A percentile compares a stretch with the other conserved stretches of the same genome.
These are phyloP conservation scores for Trichoplax adhaerens DNA, from an alignment of 37 sponge, comb jelly and placozoan species.

Conservation along the genomic window DNA sequence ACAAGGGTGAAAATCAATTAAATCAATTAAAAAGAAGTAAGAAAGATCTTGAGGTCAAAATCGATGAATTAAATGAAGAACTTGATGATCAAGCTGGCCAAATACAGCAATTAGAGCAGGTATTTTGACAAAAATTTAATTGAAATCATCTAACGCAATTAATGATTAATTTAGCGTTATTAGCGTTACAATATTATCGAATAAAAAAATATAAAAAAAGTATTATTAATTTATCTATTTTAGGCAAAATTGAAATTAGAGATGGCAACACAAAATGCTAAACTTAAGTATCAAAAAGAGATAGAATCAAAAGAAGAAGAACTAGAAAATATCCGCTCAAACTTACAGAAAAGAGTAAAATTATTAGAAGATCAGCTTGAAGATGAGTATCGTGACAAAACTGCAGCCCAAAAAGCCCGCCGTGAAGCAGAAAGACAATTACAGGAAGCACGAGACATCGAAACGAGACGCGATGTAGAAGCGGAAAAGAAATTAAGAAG, in stretches of 20 bases:
- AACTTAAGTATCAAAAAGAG: slow-evolving; percentile 49
- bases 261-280: slow-evolving; percentile 45
- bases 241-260: slow-evolving; percentile 59
- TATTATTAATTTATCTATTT: not conserved
- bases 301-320: slow-evolving; percentile 87
- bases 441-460: slow-evolving; percentile 6
- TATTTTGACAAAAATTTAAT: too few relatives aligned
- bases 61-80: slow-evolving; percentile 90
- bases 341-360: slow-evolving; percentile 30
- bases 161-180: too few relatives aligned
- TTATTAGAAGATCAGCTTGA: slow-evolving; percentile 72
- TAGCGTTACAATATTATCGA: too few relatives aligned
- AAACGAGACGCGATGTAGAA: slow-evolving; percentile 33
- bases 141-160: too few relatives aligned
- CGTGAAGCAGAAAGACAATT: slow-evolving; percentile 54
- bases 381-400: slow-evolving; percentile 72
- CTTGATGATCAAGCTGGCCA: slow-evolving; percentile 66
- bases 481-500: slow-evolving; percentile 60
- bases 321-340: slow-evolving; percentile 38
- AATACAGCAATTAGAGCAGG: not conserved
- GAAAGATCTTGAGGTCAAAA: slow-evolving; percentile 64
- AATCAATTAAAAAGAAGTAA: slow-evolving; percentile 58
- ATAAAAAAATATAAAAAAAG: too few relatives aligned
- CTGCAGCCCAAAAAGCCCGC: slow-evolving; percentile 45
- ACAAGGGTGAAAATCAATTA: slow-evolving; percentile 19